These are phyloP conservation scores for Ichneumon xanthorius DNA, from an alignment of 2,888 invertebrate species.

Conservation along the genomic window DNA sequence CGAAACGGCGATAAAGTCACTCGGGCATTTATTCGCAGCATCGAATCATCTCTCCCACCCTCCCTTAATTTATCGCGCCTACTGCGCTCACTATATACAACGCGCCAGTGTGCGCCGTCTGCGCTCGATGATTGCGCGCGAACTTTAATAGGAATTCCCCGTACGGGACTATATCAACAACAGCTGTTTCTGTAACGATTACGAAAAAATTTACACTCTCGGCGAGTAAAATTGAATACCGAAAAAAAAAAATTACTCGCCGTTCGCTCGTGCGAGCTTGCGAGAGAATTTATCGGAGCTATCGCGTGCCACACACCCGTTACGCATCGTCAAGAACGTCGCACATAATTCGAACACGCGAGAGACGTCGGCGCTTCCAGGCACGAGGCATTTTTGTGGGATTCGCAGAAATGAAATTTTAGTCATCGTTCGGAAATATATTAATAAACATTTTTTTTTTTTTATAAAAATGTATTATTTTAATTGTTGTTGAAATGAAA, in stretches of 20 bases:
- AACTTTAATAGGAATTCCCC: slow-evolving; percentile 11
- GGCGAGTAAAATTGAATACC: slow-evolving; percentile 1
- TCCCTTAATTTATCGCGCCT: slow-evolving; percentile 15
- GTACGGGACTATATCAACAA: slow-evolving; percentile 28
- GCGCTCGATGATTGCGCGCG: slow-evolving; percentile 17
- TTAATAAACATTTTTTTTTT: too few relatives aligned
- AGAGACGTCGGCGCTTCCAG: not conserved
- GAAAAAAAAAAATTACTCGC: not conserved
- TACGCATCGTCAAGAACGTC: slow-evolving; percentile 4
- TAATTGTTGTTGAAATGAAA: too few relatives aligned
- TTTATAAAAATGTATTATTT: not conserved
- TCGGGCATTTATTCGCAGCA: not conserved
- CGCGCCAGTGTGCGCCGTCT: slow-evolving; percentile 16
- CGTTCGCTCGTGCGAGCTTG: not conserved
- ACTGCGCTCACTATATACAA: not conserved
- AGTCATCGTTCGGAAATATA: not conserved
- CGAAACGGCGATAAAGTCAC: not conserved
- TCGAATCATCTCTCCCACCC: slow-evolving; percentile 11
- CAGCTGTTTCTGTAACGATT: slow-evolving; percentile 38
- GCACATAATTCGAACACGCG: not conserved
- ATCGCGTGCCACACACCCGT: not conserved
- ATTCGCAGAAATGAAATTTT: not conserved
- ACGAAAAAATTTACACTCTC: slow-evolving; percentile 26
- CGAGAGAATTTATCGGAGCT: not conserved
- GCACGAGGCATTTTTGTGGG: not conserved